Percentiles rank a stretch among this genome's conserved stretches.
Evolutionary conservation across 2,113 vertebrate genomes (phyloP).

Genomic region (Tinamus guttatus): DNA sequence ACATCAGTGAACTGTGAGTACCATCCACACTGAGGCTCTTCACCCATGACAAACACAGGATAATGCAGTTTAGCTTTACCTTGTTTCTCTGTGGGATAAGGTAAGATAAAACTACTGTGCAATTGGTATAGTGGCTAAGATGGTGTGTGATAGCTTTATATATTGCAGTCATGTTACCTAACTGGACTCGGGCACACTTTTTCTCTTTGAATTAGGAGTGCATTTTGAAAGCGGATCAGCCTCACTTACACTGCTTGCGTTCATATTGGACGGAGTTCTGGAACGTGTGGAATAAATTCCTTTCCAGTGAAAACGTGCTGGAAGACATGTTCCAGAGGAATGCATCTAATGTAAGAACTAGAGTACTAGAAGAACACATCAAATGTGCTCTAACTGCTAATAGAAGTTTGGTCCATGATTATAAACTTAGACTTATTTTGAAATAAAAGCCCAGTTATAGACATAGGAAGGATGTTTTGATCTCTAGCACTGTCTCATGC

Average conservation of each 20-base stretch:
- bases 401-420: not conserved
- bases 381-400: not conserved
- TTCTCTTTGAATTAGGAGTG: not conserved
- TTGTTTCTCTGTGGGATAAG: not conserved
- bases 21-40: fast-evolving
- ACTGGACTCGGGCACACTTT: not conserved
- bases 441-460: not conserved
- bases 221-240: not conserved
- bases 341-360: no score
- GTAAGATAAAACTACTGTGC: not conserved
- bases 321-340: not conserved
- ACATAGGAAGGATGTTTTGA: no score
- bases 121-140: not conserved
- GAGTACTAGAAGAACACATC: no score
- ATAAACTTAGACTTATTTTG: not conserved
- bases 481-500: not conserved
- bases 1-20: not conserved
- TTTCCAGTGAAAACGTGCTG: not conserved
- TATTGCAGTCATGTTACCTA: not conserved
- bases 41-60: not conserved
- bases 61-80: not conserved
- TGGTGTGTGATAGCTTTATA: not conserved
- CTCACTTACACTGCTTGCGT: not conserved
- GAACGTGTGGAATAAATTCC: not conserved
- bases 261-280: not conserved